Base-by-base conservation (phyloP, 2,113 vertebrate genomes). In the Toxostoma redivivum region DNA sequence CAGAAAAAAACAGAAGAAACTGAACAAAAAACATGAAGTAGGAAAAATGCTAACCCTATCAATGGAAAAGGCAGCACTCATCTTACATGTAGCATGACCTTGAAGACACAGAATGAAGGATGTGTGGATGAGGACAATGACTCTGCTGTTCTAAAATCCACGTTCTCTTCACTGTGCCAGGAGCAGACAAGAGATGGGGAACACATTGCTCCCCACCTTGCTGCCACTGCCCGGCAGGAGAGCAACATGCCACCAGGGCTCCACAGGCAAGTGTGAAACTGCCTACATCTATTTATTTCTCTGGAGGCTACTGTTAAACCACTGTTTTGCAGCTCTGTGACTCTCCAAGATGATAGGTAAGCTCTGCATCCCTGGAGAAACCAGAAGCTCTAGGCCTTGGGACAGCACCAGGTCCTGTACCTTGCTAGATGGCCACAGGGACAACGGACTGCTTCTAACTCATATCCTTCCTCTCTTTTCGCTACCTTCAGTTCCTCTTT, bases 401-500 rank as follows among this genome's bases (percentile, higher is more conserved):
- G 66, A 53, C 47, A 77, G 42, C 45, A 79, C 5, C n/a, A 51
- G 44, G 23, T 85, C 38, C 61, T 37, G 56, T 19, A 54, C 76
- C 54, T 79, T 74, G 31, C 33, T 22, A 7, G 53, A 42, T 8
- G 8, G 71, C 79, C 65, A 81, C 12, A 4, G 53, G 42, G 72
- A 82, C 82, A 92, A 94, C 61, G 1, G 64, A 64, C 76, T 86
- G 90, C 64, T 93, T 86, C 53, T 67, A 94, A 92, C 81, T 56
- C 72, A 88, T 8, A 95, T 96, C 93, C 94, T 96, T 96, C 95
- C 92, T 81, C 88, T 92, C 82, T 84, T 74, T 8, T 27, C 64
- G 48, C 69, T 71, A 22, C 48, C 61, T 71, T 82, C 82, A 83
- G 64, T 96, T 97, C 95, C 94, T 96, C 86, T 95, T 96, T 95